Base-by-base conservation (phyloP, 2,888 invertebrate genomes). In the Athrips mouffetella region DNA sequence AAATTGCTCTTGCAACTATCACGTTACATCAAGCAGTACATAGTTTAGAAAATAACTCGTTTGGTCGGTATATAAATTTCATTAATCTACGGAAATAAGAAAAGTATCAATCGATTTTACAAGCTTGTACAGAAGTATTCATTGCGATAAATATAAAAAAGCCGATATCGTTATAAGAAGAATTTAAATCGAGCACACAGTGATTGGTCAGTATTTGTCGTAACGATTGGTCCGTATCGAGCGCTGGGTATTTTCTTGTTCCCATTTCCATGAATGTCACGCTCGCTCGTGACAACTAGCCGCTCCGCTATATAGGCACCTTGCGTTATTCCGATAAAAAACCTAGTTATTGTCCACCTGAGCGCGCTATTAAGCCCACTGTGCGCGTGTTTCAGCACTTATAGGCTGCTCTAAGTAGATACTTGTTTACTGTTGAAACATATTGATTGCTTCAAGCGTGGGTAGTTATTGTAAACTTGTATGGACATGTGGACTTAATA, bases 321-420 rank as follows among this genome's bases (percentile, higher is more conserved):
- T 76, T 76, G 73, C 73, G 61, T 67, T 62, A 59, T 55, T 48
- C 58, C 65, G 62, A 65, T 63, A 66, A 66, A 63, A 63, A 58
- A 60, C 56, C 58, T 55, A 62, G 55, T 72, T 70, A 71, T 72
- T 74, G 73, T 76, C 65, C 74, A 73, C 69, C 66, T 65, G 65
- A 69, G 60, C 44, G 52, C 53, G 57, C 63, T 70, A 72, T 70
- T 72, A 67, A 59, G 51, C 51, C 46, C 62, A 63, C 59, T 62
- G 63, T 65, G 69, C 78, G 69, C 75, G 73, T 79, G 76, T 72
- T 65, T 67, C 63, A 62, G 67, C 65, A 45, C 10, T 47, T 63
- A 67, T 58, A 59, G 53, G 53, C 47, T 52, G 58, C 60, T 63
- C 62, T 55, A 51, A 61, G 61, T 49, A 65, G 61, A 45, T 23